Conservation (phyloP, 2,113 vertebrate genomes). For the Hippocampus comes region DNA sequence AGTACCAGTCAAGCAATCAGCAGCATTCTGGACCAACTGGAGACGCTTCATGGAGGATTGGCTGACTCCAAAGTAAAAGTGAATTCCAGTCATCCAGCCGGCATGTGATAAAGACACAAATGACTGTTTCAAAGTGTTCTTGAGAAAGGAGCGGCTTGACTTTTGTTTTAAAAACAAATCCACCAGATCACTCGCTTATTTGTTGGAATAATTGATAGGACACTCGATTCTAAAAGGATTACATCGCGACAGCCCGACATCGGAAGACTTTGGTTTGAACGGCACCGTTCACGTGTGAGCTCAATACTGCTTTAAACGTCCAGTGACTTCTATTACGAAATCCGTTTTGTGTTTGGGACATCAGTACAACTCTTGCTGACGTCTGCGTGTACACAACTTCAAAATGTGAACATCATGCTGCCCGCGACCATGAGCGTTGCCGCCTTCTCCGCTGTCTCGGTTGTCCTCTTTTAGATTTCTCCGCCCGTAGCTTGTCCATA, state of each 20-base stretch:
- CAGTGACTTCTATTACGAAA: not conserved
- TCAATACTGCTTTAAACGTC: not conserved
- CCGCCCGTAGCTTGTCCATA: not conserved
- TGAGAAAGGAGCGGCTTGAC: no score
- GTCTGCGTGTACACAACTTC: not conserved
- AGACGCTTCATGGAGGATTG: no score
- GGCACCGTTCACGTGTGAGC: not conserved
- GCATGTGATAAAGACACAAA: no score
- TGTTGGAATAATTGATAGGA: no score
- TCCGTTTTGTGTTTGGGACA: not conserved
- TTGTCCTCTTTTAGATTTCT: not conserved
- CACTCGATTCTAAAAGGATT: no score
- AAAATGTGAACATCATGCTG: not conserved
- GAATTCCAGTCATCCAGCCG: no score
- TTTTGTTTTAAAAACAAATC: no score
- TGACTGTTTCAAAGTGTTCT: no score
- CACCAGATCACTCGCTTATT: no score
- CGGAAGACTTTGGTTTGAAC: not conserved
- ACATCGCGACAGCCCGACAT: not conserved
- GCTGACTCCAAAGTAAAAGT: no score
- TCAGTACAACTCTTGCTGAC: not conserved
- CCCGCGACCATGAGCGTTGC: not conserved
- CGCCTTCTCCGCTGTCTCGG: not conserved
- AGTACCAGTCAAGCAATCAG: no score
- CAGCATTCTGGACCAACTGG: no score